Conservation (phyloP, 2,888 invertebrate genomes). For the Nomada flava region DNA sequence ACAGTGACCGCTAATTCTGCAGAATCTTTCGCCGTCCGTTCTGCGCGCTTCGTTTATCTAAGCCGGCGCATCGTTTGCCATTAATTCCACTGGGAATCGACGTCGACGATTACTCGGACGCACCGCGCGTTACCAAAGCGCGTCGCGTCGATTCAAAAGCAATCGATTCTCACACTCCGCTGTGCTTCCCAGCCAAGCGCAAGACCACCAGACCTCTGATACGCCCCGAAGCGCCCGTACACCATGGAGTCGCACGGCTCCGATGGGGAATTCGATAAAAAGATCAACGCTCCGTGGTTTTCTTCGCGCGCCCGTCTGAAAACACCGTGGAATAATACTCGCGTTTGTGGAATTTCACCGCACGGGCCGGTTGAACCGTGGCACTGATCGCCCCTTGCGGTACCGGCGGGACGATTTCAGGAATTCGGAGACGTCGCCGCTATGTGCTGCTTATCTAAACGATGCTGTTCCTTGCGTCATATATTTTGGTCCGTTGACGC, state of each 20-base stretch:
- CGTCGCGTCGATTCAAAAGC: conserved; percentile 3
- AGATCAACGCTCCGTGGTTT: conserved; percentile 26
- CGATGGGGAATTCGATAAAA: conserved; percentile 52
- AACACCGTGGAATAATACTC: conserved; percentile 14
- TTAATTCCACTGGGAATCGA: conserved; percentile 26
- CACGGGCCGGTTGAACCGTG: neutral
- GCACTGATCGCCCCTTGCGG: neutral
- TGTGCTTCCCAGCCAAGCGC: conserved; percentile 27
- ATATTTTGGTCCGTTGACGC: conserved; percentile 80
- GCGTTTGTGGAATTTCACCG: conserved; percentile 43
- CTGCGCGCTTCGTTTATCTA: conserved; percentile 2
- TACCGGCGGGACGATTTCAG: conserved; percentile 35
- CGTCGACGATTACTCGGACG: neutral
- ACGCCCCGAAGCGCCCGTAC: conserved; percentile 35
- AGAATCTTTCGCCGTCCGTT: conserved; percentile 2
- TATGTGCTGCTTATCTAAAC: conserved; percentile 8
- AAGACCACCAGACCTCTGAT: neutral
- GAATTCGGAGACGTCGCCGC: conserved; percentile 62
- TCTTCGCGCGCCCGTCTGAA: conserved; percentile 20
- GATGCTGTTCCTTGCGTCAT: conserved; percentile 77
- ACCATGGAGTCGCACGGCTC: neutral
- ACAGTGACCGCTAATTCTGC: neutral
- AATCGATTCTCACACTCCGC: conserved; percentile 44
- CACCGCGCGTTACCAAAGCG: neutral
- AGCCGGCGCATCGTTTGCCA: conserved; percentile 4